Evolutionary conservation across 1,140 invertebrate species (phyloP).

Genomic region (Eufriesea mexicana): DNA sequence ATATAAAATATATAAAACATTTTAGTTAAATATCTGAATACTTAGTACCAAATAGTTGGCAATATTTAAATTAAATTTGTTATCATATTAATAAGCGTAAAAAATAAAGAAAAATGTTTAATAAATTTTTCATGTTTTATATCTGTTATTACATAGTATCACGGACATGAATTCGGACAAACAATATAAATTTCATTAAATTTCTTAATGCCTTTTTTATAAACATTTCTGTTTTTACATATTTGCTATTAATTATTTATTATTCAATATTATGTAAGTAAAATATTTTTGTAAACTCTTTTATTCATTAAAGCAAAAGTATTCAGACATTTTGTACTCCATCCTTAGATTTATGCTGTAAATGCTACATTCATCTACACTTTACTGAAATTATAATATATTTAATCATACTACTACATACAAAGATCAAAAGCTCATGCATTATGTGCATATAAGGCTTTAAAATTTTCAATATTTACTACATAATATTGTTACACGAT

Average conservation of each 20-base stretch:
- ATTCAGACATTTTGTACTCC: background rate
- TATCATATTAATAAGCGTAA: background rate
- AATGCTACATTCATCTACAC: background rate
- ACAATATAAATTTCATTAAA: background rate
- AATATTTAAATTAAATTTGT: background rate
- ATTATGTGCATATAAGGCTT: background rate
- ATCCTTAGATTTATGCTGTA: background rate
- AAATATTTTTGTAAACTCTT: background rate
- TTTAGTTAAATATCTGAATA: slow-evolving; percentile 1
- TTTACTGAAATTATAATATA: background rate
- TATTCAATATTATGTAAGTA: background rate
- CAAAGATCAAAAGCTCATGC: background rate
- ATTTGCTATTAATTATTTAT: background rate
- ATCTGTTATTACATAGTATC: background rate
- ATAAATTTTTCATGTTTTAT: no score
- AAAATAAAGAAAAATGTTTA: no score
- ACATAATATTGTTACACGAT: background rate
- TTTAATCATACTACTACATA: background rate
- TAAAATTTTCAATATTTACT: background rate
- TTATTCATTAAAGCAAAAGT: background rate
- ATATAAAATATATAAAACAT: background rate
- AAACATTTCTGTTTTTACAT: background rate
- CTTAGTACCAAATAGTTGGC: background rate
- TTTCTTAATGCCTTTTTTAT: background rate
- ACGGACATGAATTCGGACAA: background rate